Conservation (phyloP, 2,797 vertebrate species). For the Gouania willdenowi region DNA sequence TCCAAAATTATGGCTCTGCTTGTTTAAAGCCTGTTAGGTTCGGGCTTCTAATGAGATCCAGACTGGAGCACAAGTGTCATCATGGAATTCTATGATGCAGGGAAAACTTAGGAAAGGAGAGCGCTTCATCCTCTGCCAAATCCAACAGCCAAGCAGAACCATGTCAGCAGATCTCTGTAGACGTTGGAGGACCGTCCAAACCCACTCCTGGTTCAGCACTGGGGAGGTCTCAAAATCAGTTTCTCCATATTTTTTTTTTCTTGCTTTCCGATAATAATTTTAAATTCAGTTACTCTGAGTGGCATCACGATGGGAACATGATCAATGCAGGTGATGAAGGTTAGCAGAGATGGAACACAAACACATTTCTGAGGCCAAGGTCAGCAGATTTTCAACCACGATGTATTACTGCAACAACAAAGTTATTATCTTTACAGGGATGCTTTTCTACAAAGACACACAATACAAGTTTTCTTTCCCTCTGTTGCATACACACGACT, state of each 20-base stretch:
- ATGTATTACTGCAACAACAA: no score
- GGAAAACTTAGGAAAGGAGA: slow-evolving; percentile 12
- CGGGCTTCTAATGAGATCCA: slow-evolving; percentile 84
- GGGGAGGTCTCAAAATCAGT: slow-evolving; percentile 24
- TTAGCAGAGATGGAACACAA: no score
- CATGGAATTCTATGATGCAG: slow-evolving; percentile 68
- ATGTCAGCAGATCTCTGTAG: slow-evolving; percentile 47
- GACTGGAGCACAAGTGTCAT: slow-evolving; percentile 79
- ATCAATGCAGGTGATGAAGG: no score
- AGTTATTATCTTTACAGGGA: no score
- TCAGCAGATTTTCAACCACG: no score
- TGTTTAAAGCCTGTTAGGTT: slow-evolving; percentile 70
- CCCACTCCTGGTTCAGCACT: slow-evolving; percentile 17
- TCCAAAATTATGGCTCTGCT: slow-evolving; percentile 64
- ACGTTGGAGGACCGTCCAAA: slow-evolving; percentile 24
- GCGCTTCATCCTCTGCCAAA: slow-evolving; percentile 51
- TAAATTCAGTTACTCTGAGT: no score
- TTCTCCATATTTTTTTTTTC: no score
- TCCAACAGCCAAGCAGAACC: slow-evolving; percentile 38
- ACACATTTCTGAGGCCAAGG: no score
- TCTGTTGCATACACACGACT: neutral
- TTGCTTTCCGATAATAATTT: no score
- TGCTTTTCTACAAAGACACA: neutral
- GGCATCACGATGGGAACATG: no score
- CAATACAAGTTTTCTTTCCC: neutral